Evolutionary conservation across 2,797 vertebrate genomes (phyloP), one percentile per base, ranked within the genome.

Genomic region (Paedocypris micromegethes): DNA sequence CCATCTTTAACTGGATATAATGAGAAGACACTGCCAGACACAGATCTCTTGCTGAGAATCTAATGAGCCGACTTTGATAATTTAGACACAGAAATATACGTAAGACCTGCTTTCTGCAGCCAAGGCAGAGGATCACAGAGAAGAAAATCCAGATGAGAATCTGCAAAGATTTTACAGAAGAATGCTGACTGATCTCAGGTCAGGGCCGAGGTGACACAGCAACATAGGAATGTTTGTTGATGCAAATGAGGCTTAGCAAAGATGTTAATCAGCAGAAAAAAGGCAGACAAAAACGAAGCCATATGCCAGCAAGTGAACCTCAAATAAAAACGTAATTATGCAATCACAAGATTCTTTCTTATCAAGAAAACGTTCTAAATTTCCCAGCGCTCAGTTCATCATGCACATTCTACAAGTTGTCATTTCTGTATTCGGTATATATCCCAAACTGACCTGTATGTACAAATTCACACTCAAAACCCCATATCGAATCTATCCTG

Each of bases 21-120:
- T 57, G 58, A 61, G 49, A 3, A 62, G 6, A 48, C 39, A 3
- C 67, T 38, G 58, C 8, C 39, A 51, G 42, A 46, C 7, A 7
- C 60, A 9, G 47, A 64, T 39, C 68, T 64, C 68, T 61, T 48
- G n/a, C 52, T 64, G 54, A 51, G 53, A 58, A 64, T 58, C 68
- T 70, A 70, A 70, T 70, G 60, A 70, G 60, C 42, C 50, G 56
- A 42, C 53, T 70, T 70, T 70, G 60, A 64, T 64, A 70, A 58
- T 6, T 48, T 3, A 58, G 37, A 9, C 40, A 62, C 42, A 45
- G 41, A 57, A 64, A 70, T 51, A 47, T 57, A 58, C 40, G 46
- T 7, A 37, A 64, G 41, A 8, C 46, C 40, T 52, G 39, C 39
- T 9, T 41, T 60, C 58, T 53, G 0, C 5, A 47, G 56, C 38